These are phyloP conservation scores for Sinhomidia bicolor DNA, from an alignment of 2,888 invertebrate species.

Conservation along the genomic window DNA sequence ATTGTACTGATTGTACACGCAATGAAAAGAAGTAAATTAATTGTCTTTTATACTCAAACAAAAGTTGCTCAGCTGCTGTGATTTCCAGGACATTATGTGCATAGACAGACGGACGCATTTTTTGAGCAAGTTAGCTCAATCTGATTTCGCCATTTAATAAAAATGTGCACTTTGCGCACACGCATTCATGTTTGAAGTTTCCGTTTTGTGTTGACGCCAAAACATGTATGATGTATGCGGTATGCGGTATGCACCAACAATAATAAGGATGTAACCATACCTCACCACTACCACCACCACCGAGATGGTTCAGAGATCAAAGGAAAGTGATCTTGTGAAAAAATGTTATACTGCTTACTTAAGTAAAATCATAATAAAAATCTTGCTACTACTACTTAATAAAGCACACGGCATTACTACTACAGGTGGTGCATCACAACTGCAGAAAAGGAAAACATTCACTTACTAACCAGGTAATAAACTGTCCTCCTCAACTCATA, in stretches of 20 bases:
- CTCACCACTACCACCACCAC: no score
- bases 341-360: constrained; percentile 32
- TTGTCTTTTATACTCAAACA: no score
- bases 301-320: constrained; percentile 43
- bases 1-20: no score
- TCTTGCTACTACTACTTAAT: not conserved
- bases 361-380: constrained; percentile 19
- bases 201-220: constrained; percentile 33
- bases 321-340: constrained; percentile 51
- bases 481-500: constrained; percentile 68
- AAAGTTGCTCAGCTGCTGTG: no score
- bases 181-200: not conserved
- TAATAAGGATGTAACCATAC: constrained; percentile 30
- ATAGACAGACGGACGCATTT: no score
- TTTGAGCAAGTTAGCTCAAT: no score
- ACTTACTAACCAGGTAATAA: constrained; percentile 65
- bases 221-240: constrained; percentile 3
- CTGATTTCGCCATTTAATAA: not conserved
- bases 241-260: not conserved
- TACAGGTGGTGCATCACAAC: constrained; percentile 10
- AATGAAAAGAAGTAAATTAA: not conserved
- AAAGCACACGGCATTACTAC: not conserved
- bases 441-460: not conserved
- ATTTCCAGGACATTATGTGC: no score
- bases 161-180: not conserved